phyloP scores from a whole-genome alignment of 2,797 vertebrate species.

The Rachycentron canadum region DNA sequence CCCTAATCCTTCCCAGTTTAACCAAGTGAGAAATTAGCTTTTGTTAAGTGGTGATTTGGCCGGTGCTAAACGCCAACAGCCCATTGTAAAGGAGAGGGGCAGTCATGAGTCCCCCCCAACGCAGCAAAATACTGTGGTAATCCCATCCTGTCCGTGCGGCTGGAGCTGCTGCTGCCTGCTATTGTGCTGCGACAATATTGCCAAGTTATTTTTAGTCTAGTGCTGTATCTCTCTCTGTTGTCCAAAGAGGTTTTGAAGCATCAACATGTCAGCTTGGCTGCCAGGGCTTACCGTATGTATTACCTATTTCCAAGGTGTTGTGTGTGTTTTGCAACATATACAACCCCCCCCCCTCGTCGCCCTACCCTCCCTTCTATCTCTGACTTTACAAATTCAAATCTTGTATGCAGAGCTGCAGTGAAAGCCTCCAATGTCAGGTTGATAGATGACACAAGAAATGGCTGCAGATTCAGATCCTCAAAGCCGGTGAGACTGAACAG shows the following conservation, averaged over 20 bases:
- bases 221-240: slow-evolving; percentile 34
- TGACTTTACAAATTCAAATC: slow-evolving; percentile 72
- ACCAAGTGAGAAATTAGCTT: slow-evolving; percentile 88
- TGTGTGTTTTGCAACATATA: slow-evolving; percentile 28
- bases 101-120: slow-evolving; percentile 52
- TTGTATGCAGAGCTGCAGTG: slow-evolving; percentile 59
- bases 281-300: slow-evolving; percentile 50
- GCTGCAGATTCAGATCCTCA: slow-evolving; percentile 50
- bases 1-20: slow-evolving; percentile 85
- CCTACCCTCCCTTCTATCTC: slow-evolving; percentile 4
- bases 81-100: slow-evolving; percentile 78
- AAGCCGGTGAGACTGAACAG: slow-evolving; percentile 48
- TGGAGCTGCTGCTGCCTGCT: slow-evolving; percentile 39
- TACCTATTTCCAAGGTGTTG: slow-evolving; percentile 26
- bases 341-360: not conserved
- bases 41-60: slow-evolving; percentile 87
- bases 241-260: slow-evolving; percentile 64
- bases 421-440: slow-evolving; percentile 70
- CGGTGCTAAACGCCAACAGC: slow-evolving; percentile 77
- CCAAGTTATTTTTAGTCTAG: slow-evolving; percentile 44
- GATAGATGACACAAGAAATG: slow-evolving; percentile 67
- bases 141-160: slow-evolving; percentile 75
- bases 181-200: slow-evolving; percentile 62
- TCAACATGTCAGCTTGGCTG: slow-evolving; percentile 36
- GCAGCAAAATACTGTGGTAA: slow-evolving; percentile 66